Percentiles rank a stretch among this genome's conserved stretches.
These are phyloP conservation scores for Argentina silus DNA, from an alignment of 2,797 vertebrate genomes.

Conservation along the genomic window DNA sequence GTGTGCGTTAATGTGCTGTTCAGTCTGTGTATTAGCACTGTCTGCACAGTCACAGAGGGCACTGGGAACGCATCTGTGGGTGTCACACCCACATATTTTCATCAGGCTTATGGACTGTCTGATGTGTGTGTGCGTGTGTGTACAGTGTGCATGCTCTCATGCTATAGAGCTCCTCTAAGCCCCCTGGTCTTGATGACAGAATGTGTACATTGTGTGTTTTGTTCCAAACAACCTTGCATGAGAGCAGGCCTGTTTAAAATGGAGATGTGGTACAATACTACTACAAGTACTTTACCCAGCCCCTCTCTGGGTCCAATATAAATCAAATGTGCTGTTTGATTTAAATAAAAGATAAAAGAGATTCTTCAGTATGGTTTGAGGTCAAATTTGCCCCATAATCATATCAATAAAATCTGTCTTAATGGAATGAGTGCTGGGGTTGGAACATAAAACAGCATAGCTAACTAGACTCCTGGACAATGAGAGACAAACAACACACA, in stretches of 20 bases:
- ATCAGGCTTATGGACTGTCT: conserved; percentile 53
- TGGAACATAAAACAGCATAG: conserved; percentile 9
- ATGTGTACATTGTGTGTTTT: conserved; percentile 39
- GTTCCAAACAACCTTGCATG: conserved; percentile 36
- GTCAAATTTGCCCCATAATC: conserved; percentile 22
- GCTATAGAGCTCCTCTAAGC: conserved; percentile 30
- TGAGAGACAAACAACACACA: conserved; percentile 11
- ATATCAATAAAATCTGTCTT: conserved; percentile 19
- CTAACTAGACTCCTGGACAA: conserved; percentile 18
- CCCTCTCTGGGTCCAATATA: conserved; percentile 10
- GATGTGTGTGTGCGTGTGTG: conserved; percentile 28
- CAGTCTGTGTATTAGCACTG: conserved; percentile 34
- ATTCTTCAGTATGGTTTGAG: conserved; percentile 12
- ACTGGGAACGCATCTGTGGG: conserved; percentile 2
- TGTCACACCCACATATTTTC: conserved; percentile 42
- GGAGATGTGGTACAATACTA: conserved; percentile 29
- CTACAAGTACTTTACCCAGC: not conserved
- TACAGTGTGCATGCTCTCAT: conserved; percentile 30
- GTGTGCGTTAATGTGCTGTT: conserved; percentile 25
- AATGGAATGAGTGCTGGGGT: conserved; percentile 1
- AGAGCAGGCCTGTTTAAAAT: conserved; percentile 21
- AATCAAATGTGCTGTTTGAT: conserved; percentile 36
- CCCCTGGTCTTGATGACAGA: conserved; percentile 44
- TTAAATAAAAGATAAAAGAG: conserved; percentile 22
- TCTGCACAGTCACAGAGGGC: conserved; percentile 41